Conservation (phyloP, 2,888 invertebrate species). For the Plemyria rubiginata region DNA sequence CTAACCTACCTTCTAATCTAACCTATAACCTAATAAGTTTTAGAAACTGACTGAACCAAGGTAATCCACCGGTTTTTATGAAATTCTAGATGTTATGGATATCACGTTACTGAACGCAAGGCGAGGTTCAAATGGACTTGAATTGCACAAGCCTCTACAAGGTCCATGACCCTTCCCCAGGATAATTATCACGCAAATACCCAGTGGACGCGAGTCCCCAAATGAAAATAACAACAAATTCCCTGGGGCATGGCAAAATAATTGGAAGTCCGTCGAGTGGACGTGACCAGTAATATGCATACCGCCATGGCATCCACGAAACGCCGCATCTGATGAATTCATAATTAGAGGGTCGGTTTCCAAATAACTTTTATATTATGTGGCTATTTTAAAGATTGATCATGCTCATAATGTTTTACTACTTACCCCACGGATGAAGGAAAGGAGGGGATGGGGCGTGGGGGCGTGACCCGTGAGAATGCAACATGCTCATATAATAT, state of each 20-base stretch:
- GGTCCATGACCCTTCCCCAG: constrained; percentile 3
- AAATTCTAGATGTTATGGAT: not conserved
- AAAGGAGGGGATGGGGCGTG: no score
- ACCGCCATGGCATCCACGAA: constrained; percentile 42
- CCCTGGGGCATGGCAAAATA: constrained; percentile 43
- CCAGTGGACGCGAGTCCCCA: constrained; percentile 3
- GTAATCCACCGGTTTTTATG: no score
- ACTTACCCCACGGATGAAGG: no score
- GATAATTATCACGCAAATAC: constrained; percentile 6
- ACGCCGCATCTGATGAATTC: constrained; percentile 50
- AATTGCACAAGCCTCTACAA: not conserved
- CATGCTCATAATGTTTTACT: not conserved
- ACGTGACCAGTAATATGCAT: constrained; percentile 54
- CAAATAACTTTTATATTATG: constrained; percentile 11
- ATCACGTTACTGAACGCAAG: not conserved
- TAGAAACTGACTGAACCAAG: no score
- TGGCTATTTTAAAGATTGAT: constrained; percentile 9
- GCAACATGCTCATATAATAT: no score
- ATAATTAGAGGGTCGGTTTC: constrained; percentile 15
- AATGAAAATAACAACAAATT: constrained; percentile 34
- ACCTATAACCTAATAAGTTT: no score
- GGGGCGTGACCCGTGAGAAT: no score
- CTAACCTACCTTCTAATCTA: no score
- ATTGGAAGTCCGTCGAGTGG: constrained; percentile 47
- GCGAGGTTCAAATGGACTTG: not conserved